Conservation (phyloP, 2,113 vertebrate genomes). For the Sorex araneus region DNA sequence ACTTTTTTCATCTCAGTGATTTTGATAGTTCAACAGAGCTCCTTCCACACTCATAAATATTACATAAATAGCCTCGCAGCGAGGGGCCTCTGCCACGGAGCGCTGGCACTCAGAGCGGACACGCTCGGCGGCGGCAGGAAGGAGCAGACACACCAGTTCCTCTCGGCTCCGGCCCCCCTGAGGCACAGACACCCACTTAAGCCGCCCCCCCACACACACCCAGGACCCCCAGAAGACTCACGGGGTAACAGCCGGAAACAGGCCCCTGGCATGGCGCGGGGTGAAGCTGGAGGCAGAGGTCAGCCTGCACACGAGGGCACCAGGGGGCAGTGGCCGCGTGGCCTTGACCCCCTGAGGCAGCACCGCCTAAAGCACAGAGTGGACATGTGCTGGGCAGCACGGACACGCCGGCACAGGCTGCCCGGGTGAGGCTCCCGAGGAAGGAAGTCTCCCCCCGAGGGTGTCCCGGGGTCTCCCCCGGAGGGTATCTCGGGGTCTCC, state of each 20-base stretch:
- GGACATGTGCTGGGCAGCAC: too few relatives aligned
- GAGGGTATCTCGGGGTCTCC: too few relatives aligned
- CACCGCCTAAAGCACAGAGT: neutral
- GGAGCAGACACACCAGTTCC: neutral
- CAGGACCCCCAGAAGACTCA: too few relatives aligned
- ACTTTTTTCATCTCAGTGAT: constrained; percentile 52
- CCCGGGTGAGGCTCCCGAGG: too few relatives aligned
- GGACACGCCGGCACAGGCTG: too few relatives aligned
- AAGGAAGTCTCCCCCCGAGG: neutral
- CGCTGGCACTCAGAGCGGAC: neutral
- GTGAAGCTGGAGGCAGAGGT: neutral
- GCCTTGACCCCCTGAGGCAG: neutral
- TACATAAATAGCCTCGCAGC: constrained; percentile 3
- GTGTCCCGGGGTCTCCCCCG: neutral
- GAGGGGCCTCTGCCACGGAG: neutral
- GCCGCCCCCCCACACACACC: too few relatives aligned
- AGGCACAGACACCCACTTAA: too few relatives aligned
- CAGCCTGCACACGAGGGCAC: neutral
- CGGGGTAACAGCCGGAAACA: too few relatives aligned
- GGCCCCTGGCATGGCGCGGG: too few relatives aligned
- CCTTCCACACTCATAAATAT: constrained; percentile 48
- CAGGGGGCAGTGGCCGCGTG: neutral
- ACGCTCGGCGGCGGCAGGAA: neutral
- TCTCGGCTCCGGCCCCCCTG: neutral
- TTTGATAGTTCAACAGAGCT: constrained; percentile 27